phyloP scores from a whole-genome alignment of 64 coral and sea anemone genomes.

The Montipora foliosa region DNA sequence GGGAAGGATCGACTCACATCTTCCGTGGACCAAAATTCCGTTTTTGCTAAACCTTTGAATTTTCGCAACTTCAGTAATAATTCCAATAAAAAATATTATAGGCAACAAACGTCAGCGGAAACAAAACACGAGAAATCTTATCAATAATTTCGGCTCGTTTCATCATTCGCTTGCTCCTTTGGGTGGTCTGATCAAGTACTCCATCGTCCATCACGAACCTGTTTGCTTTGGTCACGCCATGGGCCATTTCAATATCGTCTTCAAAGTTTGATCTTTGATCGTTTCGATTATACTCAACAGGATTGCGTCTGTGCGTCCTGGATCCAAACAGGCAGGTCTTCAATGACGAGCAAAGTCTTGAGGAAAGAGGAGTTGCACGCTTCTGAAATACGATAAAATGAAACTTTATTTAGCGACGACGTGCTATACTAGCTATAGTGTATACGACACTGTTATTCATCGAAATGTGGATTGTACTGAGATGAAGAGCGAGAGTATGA shows the following conservation, averaged over 20 bases:
- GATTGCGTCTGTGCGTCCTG: not conserved
- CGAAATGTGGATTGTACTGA: too few relatives aligned
- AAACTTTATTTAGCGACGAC: not conserved
- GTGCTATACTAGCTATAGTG: too few relatives aligned
- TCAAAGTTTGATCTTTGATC: not conserved
- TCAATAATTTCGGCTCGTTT: constrained; percentile 43
- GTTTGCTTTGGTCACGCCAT: not conserved
- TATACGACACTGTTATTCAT: too few relatives aligned
- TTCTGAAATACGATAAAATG: constrained; percentile 5
- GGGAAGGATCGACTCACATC: too few relatives aligned
- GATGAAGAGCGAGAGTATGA: too few relatives aligned
- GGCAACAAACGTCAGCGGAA: constrained; percentile 37
- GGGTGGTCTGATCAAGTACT: not conserved
- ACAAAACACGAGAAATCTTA: constrained; percentile 28
- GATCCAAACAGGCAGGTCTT: not conserved
- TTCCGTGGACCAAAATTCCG: too few relatives aligned
- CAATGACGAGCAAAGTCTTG: not conserved
- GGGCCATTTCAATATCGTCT: constrained; percentile 36
- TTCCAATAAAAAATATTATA: constrained; percentile 62
- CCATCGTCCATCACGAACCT: not conserved
- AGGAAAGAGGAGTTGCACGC: not conserved
- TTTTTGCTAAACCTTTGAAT: not conserved
- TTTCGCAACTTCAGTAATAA: not conserved
- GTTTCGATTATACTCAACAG: not conserved
- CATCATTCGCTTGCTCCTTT: not conserved